Conservation (phyloP, 2,797 vertebrate genomes). For the Enteromius trimaculatus region DNA sequence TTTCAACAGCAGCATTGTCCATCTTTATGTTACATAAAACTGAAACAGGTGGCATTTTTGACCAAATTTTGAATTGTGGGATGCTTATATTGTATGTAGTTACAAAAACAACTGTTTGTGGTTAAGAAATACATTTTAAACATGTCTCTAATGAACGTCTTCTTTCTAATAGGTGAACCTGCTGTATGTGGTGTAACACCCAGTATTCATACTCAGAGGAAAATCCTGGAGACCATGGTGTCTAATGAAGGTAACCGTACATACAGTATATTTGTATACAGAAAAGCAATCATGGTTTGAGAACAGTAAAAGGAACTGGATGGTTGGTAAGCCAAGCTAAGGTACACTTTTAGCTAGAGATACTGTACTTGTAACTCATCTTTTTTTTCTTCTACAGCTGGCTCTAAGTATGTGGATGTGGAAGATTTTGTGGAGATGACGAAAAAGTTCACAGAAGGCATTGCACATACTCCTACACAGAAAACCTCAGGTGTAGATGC, state of each 20-base stretch:
- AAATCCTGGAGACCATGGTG: slow-evolving; percentile 88
- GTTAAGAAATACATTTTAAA: neutral
- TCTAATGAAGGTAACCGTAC: slow-evolving; percentile 84
- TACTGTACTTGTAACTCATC: neutral
- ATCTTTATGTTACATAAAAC: neutral
- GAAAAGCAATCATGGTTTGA: neutral
- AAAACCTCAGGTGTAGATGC: neutral
- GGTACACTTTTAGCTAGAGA: neutral
- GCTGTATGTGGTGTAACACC: slow-evolving; percentile 75
- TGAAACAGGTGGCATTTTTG: neutral
- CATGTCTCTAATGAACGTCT: neutral
- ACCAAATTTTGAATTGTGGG: neutral
- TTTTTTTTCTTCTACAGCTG: slow-evolving; percentile 72
- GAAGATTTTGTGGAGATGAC: slow-evolving; percentile 97
- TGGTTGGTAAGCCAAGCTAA: neutral
- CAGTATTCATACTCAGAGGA: slow-evolving; percentile 85
- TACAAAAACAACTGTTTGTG: neutral
- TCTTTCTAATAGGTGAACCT: slow-evolving; percentile 67
- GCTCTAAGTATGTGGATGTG: slow-evolving; percentile 81
- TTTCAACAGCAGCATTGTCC: neutral
- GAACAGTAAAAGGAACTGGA: neutral
- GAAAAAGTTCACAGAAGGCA: slow-evolving; percentile 90
- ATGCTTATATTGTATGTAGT: neutral
- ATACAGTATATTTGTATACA: neutral
- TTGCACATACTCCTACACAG: slow-evolving; percentile 73